phyloP scores from a whole-genome alignment of 2,888 invertebrate genomes.

The Philhelius pedissequus region DNA sequence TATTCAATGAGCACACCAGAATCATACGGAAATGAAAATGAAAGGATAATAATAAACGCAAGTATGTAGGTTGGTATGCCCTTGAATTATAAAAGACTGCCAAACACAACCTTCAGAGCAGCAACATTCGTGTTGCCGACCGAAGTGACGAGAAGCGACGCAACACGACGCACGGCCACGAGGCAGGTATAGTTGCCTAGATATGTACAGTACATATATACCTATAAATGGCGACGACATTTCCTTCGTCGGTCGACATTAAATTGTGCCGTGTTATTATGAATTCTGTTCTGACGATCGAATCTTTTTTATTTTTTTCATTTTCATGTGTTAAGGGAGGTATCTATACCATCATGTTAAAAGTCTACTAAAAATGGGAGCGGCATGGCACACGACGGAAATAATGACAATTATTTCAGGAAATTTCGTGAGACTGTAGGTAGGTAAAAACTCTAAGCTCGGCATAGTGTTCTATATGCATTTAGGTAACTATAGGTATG shows the following conservation, averaged over 20 bases:
- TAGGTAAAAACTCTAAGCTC: neutral
- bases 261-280: constrained; percentile 22
- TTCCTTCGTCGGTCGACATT: constrained; percentile 4
- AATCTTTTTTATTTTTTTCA: neutral
- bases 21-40: constrained; percentile 50
- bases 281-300: constrained; percentile 39
- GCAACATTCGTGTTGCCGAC: neutral
- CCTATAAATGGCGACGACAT: neutral
- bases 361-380: neutral
- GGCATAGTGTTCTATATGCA: neutral
- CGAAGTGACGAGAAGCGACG: no score
- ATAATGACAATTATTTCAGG: constrained; percentile 1
- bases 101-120: neutral
- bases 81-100: constrained; percentile 56
- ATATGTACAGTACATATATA: no score
- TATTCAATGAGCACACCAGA: constrained; percentile 12
- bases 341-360: neutral
- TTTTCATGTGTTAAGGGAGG: neutral
- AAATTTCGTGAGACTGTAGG: neutral
- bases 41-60: constrained; percentile 64
- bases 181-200: no score
- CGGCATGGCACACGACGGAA: neutral
- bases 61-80: constrained; percentile 52
- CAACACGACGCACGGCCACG: neutral
- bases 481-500: neutral